phyloP scores from a whole-genome alignment of 2,113 vertebrate genomes.

The Oncorhynchus mykiss region DNA sequence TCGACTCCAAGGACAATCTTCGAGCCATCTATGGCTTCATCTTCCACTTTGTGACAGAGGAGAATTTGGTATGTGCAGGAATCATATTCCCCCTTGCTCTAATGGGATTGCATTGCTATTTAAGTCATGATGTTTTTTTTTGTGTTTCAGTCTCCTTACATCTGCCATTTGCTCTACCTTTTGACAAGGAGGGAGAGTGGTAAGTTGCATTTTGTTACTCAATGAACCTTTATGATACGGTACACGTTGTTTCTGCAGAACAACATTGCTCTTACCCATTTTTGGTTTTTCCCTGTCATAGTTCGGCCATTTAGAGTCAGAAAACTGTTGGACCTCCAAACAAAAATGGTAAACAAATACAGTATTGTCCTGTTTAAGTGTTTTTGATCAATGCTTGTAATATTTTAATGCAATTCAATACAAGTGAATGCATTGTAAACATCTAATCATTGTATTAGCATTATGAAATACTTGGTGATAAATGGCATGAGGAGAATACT shows the following conservation, averaged over 20 bases:
- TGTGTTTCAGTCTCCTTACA: conserved; percentile 82
- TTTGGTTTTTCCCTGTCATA: conserved; percentile 45
- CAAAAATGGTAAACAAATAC: conserved; percentile 79
- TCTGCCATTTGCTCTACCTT: conserved; percentile 89
- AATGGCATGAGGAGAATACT: not conserved
- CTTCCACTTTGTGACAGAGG: conserved; percentile 86
- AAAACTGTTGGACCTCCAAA: conserved; percentile 85
- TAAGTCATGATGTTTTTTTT: not conserved
- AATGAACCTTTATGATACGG: not conserved
- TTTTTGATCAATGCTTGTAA: not conserved
- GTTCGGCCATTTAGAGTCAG: conserved; percentile 88
- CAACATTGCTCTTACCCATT: conserved; percentile 1
- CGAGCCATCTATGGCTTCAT: conserved; percentile 89
- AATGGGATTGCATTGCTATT: not conserved
- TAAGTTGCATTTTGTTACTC: conserved; percentile 63
- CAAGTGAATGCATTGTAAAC: conserved; percentile 13
- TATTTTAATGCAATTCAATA: not conserved
- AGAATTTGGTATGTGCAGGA: conserved; percentile 80
- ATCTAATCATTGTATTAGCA: not conserved
- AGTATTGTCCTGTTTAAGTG: not conserved
- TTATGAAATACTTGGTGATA: not conserved
- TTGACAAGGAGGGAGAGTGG: conserved; percentile 87
- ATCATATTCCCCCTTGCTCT: not conserved
- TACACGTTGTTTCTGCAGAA: not conserved
- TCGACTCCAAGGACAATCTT: conserved; percentile 86